phyloP scores from a whole-genome alignment of 2,888 invertebrate species.

The Aplocera efformata region DNA sequence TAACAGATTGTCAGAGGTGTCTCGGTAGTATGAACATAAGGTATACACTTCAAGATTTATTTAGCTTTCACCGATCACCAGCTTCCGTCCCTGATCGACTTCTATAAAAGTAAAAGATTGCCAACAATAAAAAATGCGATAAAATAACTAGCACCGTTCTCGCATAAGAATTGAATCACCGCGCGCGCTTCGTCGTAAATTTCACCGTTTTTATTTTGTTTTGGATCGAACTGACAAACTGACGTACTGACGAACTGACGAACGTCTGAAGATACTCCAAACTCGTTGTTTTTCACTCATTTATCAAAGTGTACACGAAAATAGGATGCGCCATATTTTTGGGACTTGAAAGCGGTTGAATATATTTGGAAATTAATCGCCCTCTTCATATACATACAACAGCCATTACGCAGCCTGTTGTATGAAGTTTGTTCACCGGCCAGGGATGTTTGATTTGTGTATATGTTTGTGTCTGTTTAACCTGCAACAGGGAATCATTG shows the following conservation, averaged over 20 bases:
- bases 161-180: slow-evolving; percentile 17
- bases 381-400: too few relatives aligned
- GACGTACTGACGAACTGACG: slow-evolving; percentile 31
- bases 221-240: slow-evolving; percentile 25
- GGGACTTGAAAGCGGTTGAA: slow-evolving; percentile 7
- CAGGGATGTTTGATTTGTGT: too few relatives aligned
- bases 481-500: too few relatives aligned
- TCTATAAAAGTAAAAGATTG: slow-evolving; percentile 18
- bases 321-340: slow-evolving; percentile 11
- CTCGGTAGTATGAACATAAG: too few relatives aligned
- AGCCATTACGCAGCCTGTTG: too few relatives aligned
- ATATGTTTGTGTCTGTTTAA: too few relatives aligned
- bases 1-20: too few relatives aligned
- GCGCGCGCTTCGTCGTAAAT: slow-evolving; percentile 25
- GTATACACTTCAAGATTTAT: too few relatives aligned
- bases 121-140: slow-evolving; percentile 14
- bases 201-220: slow-evolving; percentile 22
- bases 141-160: slow-evolving; percentile 8
- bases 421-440: too few relatives aligned
- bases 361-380: slow-evolving; percentile 5
- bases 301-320: slow-evolving; percentile 20
- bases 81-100: slow-evolving; percentile 7
- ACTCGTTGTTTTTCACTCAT: slow-evolving; percentile 21
- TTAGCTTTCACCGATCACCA: too few relatives aligned
- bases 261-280: slow-evolving; percentile 18